Evolutionary conservation across 1,140 invertebrate genomes (phyloP), one percentile per base, ranked within the genome.

Genomic region (Drosophila aff.): DNA sequence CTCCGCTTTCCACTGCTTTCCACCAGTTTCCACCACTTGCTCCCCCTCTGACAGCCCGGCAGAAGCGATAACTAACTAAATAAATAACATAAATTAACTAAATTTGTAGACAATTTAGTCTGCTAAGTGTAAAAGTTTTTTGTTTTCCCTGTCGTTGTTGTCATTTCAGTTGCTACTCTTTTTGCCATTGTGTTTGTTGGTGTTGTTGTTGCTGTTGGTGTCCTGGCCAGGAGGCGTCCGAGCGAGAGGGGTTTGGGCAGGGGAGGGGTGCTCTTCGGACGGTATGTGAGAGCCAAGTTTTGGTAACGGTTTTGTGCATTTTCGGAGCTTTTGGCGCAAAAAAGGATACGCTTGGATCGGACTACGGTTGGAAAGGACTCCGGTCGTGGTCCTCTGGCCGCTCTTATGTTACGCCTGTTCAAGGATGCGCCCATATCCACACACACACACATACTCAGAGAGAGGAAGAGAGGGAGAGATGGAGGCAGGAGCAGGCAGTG

Each of bases 31-130:
- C 40, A n/a, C 40, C 16, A 1, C 40, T 41, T 4, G 2, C 7
- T 7, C 15, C 4, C 23, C 36, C n/a, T 33, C 31, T 28, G 33
- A 40, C 43, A 67, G 28, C 36, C 49, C 41, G 72, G 71, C 74
- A 69, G 68, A 83, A 89, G 73, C 84, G 62, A 87, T 87, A 89
- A 89, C 84, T 89, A 89, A 87, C 83, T 81, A 87, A 89, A 89
- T 87, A 87, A 87, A 87, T 87, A 90, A 89, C 81, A 89, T 89
- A 84, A 89, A 89, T 89, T 89, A 89, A 89, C 84, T 75, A 84
- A 90, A 89, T 89, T 89, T 89, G 85, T 89, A 90, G 85, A 90
- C 84, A 89, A 89, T 89, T 89, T 87, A 81, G 77, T 84, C 78
- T 73, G 81, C 65, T 89, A 90, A 89, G 85, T 90, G 85, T 89